Conservation (phyloP, 2,888 invertebrate genomes). For the Crocallis elinguaria region DNA sequence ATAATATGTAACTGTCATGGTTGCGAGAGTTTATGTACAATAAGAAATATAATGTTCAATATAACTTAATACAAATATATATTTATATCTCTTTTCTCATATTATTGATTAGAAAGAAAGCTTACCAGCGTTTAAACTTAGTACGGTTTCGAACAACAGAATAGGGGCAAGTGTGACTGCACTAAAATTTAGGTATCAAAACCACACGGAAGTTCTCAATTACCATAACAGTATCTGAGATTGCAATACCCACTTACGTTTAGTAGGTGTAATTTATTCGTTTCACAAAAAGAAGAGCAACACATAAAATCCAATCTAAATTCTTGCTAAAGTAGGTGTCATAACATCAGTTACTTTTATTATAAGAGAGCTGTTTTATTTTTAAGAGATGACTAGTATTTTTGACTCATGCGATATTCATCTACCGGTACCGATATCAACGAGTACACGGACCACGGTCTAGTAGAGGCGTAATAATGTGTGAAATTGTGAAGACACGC, state of each 20-base stretch:
- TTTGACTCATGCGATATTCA: conserved; percentile 58
- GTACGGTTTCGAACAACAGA: no score
- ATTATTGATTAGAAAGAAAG: no score
- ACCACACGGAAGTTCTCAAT: not conserved
- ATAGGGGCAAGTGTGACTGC: no score
- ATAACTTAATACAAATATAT: no score
- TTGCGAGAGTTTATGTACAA: no score
- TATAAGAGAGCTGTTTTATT: conserved; percentile 51
- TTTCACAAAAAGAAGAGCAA: conserved; percentile 42
- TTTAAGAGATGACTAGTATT: conserved; percentile 58
- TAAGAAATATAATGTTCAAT: no score
- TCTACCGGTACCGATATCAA: conserved; percentile 33
- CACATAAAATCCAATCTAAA: conserved; percentile 38
- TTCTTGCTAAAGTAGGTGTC: conserved; percentile 47
- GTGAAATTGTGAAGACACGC: no score
- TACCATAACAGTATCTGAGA: not conserved
- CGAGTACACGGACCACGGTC: no score
- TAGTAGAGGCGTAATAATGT: no score
- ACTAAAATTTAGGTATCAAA: no score
- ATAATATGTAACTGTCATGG: not conserved
- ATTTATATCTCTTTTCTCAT: no score
- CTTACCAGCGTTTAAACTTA: no score
- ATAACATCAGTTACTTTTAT: conserved; percentile 56
- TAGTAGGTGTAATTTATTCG: conserved; percentile 30
- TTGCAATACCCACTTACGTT: conserved; percentile 1